Conservation (phyloP, 2,888 invertebrate genomes). For the Melolontha melolontha region DNA sequence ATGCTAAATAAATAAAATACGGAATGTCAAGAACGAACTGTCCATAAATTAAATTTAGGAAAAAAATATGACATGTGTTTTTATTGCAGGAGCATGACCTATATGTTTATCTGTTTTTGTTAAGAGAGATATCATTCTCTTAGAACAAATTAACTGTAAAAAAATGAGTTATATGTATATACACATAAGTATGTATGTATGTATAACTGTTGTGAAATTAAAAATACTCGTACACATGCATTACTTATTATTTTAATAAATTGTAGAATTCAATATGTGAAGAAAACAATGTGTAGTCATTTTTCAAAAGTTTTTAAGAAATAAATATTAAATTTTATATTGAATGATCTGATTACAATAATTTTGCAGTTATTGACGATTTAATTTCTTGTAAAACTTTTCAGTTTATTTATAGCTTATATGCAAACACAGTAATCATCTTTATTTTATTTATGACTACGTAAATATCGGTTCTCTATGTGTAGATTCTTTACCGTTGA, state of each 20-base stretch:
- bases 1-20: too few species aligned
- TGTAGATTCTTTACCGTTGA: too few species aligned
- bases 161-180: constrained; percentile 1
- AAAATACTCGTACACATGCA: not conserved
- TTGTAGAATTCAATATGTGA: not conserved
- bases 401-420: too few species aligned
- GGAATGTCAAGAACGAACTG: constrained; percentile 4
- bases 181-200: not conserved
- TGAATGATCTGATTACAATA: too few species aligned
- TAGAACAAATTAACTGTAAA: constrained; percentile 28
- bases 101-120: constrained; percentile 28
- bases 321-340: too few species aligned
- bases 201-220: not conserved
- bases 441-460: too few species aligned
- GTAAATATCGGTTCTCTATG: too few species aligned
- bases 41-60: constrained; percentile 20
- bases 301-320: too few species aligned
- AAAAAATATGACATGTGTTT: constrained; percentile 35
- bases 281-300: too few species aligned
- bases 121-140: constrained; percentile 12
- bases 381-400: too few species aligned
- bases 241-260: not conserved
- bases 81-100: constrained; percentile 36
- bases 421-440: too few species aligned
- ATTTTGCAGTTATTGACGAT: too few species aligned